These are phyloP conservation scores for Manis crassicaudata DNA, from an alignment of 2,797 vertebrate species.

Conservation along the genomic window DNA sequence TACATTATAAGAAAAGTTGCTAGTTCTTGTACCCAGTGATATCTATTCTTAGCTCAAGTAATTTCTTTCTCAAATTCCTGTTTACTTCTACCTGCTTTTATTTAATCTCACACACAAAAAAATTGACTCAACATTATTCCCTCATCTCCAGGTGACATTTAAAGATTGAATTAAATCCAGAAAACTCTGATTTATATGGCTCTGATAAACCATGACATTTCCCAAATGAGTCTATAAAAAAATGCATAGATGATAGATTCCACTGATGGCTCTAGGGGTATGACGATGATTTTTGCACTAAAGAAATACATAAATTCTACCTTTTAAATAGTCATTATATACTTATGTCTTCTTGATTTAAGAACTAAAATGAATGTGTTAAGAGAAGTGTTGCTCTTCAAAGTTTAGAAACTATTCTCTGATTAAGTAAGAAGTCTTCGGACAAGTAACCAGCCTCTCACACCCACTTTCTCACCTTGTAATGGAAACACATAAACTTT, in stretches of 20 bases:
- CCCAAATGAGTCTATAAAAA: constrained; percentile 71
- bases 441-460: background rate
- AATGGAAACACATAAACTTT: background rate
- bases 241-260: constrained; percentile 43
- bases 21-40: background rate
- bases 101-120: constrained; percentile 36
- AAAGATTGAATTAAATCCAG: constrained; percentile 63
- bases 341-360: constrained; percentile 24
- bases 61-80: constrained; percentile 43
- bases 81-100: constrained; percentile 38
- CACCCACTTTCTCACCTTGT: background rate
- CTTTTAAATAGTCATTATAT: constrained; percentile 3
- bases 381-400: background rate
- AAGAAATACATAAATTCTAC: constrained; percentile 41
- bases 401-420: constrained; percentile 5
- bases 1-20: background rate
- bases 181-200: constrained; percentile 61
- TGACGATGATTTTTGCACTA: constrained; percentile 23
- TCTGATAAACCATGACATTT: constrained; percentile 70
- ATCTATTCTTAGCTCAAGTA: background rate
- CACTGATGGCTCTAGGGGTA: background rate
- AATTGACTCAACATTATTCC: constrained; percentile 34
- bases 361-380: background rate
- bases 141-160: constrained; percentile 50
- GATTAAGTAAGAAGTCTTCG: background rate